These are phyloP conservation scores for Chrysolina oricalcia DNA, from an alignment of 2,888 invertebrate genomes.

Conservation along the genomic window DNA sequence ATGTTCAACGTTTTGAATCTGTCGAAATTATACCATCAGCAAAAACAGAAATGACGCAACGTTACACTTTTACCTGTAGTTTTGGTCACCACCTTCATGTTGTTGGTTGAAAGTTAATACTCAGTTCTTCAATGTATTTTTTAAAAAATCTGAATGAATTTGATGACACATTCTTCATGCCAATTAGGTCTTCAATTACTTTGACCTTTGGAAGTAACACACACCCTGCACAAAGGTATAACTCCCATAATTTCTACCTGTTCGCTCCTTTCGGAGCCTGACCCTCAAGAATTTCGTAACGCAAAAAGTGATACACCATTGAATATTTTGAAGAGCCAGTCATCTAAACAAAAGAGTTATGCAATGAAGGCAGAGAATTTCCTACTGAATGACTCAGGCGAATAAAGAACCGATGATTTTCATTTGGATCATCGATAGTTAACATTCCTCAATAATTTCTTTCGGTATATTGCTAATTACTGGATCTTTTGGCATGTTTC, in stretches of 20 bases:
- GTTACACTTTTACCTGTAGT: no score
- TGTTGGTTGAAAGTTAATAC: not conserved
- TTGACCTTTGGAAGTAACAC: not conserved
- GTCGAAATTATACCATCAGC: no score
- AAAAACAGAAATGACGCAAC: no score
- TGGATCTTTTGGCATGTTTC: not conserved
- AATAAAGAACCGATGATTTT: constrained; percentile 1
- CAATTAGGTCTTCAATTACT: not conserved
- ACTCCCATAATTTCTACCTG: constrained; percentile 15
- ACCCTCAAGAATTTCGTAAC: constrained; percentile 20
- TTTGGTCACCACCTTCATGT: no score
- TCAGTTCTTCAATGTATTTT: not conserved
- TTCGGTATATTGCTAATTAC: not conserved
- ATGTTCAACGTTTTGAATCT: no score
- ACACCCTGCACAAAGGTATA: not conserved
- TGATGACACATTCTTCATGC: not conserved
- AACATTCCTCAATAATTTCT: constrained; percentile 6
- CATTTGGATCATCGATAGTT: constrained; percentile 9
- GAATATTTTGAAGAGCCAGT: constrained; percentile 12
- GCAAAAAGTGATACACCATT: constrained; percentile 20
- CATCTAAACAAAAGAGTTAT: constrained; percentile 24
- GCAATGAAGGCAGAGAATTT: constrained; percentile 21
- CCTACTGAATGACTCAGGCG: constrained; percentile 14
- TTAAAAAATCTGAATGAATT: not conserved
- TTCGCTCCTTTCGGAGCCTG: not conserved